Conservation (phyloP, 2,113 vertebrate species). For the Burhinus oedicnemus region DNA sequence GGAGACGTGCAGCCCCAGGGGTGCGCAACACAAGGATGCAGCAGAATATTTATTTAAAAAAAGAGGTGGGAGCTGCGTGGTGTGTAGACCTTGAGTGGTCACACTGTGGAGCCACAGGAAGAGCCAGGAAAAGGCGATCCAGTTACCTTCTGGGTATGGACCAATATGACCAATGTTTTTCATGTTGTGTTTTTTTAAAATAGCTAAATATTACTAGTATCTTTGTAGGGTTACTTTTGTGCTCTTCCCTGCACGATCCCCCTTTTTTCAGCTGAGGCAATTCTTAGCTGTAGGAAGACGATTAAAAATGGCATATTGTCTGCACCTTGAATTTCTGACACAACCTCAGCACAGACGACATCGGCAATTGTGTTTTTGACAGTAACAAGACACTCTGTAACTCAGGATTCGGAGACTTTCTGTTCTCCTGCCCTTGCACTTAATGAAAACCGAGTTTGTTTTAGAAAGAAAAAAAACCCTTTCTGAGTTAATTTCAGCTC, state of each 20-base stretch:
- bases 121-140: neutral
- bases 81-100: neutral
- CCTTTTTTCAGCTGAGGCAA: neutral
- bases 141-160: rapidly evolving
- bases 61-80: rapidly evolving
- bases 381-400: conserved; percentile 51
- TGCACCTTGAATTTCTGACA: conserved; percentile 55
- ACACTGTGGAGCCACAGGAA: neutral
- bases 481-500: conserved; percentile 66
- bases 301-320: conserved; percentile 52
- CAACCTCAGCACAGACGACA: neutral
- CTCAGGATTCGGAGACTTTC: neutral
- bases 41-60: neutral
- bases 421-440: conserved; percentile 67
- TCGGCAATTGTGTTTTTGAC: conserved; percentile 59
- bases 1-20: neutral
- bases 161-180: neutral
- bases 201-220: neutral
- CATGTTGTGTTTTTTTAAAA: neutral
- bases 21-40: neutral
- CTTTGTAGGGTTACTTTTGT: neutral
- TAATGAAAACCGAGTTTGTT: conserved; percentile 69
- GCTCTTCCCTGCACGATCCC: neutral
- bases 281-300: conserved; percentile 25
- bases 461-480: conserved; percentile 8